A percentile compares a stretch with the other conserved stretches of the same genome.
phyloP scores from a whole-genome alignment of 1,140 invertebrate species.

The Phthorimaea operculella region DNA sequence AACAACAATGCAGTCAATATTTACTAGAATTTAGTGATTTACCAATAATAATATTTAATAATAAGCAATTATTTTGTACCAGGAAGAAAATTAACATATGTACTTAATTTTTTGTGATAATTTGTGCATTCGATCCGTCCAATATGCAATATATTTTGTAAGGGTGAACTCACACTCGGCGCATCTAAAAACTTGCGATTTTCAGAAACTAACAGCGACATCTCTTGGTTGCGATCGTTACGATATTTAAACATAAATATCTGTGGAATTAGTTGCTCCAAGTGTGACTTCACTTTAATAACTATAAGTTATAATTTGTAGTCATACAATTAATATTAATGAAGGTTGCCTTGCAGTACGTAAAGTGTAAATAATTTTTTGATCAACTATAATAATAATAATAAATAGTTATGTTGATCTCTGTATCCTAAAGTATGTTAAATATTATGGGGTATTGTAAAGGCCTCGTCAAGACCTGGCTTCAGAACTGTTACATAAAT shows the following conservation, averaged over 20 bases:
- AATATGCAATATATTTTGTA: not conserved
- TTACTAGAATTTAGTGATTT: slow-evolving; percentile 32
- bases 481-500: too few relatives aligned
- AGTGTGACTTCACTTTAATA: too few relatives aligned
- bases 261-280: too few relatives aligned
- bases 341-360: slow-evolving; percentile 47
- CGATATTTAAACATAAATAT: too few relatives aligned
- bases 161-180: too few relatives aligned
- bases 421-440: not conserved
- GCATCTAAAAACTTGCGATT: too few relatives aligned
- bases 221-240: too few relatives aligned
- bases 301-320: too few relatives aligned
- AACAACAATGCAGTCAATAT: slow-evolving; percentile 42
- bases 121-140: slow-evolving; percentile 41
- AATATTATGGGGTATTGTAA: not conserved
- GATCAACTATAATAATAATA: not conserved
- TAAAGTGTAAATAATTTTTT: slow-evolving; percentile 19
- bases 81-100: slow-evolving; percentile 16
- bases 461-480: not conserved
- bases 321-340: slow-evolving; percentile 9
- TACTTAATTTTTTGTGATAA: slow-evolving; percentile 42
- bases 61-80: slow-evolving; percentile 26
- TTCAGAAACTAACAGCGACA: too few relatives aligned
- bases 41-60: slow-evolving; percentile 25
- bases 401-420: not conserved